Conservation (phyloP, 2,888 invertebrate species). For the Scotopteryx bipunctaria region DNA sequence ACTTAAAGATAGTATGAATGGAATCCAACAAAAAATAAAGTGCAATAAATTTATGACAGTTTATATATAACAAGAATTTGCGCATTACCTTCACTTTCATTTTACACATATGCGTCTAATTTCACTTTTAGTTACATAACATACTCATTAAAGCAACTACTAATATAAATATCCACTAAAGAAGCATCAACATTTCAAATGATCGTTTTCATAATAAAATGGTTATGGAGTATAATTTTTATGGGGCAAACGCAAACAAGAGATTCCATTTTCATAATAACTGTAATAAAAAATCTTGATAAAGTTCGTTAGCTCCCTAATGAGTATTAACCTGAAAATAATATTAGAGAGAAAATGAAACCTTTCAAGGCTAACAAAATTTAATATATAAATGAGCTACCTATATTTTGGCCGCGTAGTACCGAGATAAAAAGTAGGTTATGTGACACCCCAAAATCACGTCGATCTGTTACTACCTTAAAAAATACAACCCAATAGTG, state of each 20-base stretch:
- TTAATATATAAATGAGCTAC: neutral
- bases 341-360: neutral
- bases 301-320: neutral
- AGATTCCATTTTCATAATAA: neutral
- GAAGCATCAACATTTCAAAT: neutral
- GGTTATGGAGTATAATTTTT: neutral
- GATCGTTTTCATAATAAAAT: neutral
- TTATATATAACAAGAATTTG: too few relatives aligned
- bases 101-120: slow-evolving; percentile 3
- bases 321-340: neutral
- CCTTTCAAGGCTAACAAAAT: neutral
- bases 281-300: neutral
- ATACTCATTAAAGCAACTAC: neutral
- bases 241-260: neutral
- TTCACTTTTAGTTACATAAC: slow-evolving; percentile 12
- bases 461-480: too few relatives aligned
- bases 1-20: too few relatives aligned
- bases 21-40: too few relatives aligned
- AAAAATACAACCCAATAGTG: too few relatives aligned
- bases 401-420: too few relatives aligned
- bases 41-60: too few relatives aligned
- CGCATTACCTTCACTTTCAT: too few relatives aligned
- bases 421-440: too few relatives aligned
- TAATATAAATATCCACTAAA: neutral
- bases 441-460: too few relatives aligned